phyloP scores from a whole-genome alignment of 1,140 invertebrate species.

The Piezodorus guildinii region DNA sequence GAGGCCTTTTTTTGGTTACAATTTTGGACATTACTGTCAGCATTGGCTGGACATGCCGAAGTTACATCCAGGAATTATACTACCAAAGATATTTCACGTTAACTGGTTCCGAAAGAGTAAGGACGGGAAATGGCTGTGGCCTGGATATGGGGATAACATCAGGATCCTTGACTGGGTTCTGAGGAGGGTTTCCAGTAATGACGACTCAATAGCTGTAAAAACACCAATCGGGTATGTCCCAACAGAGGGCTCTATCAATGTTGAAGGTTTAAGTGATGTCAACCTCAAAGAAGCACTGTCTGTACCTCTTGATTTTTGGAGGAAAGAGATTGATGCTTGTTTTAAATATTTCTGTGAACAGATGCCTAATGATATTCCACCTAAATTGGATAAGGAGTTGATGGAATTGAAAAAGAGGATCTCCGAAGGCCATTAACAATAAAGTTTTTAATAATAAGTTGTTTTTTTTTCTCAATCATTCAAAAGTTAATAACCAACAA shows the following conservation, averaged over 20 bases:
- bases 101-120: slow-evolving; percentile 92
- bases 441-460: too few species aligned
- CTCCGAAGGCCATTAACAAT: too few species aligned
- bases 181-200: slow-evolving; percentile 49
- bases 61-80: slow-evolving; percentile 39
- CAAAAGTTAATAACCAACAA: too few species aligned
- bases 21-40: slow-evolving; percentile 88
- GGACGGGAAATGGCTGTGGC: slow-evolving; percentile 78
- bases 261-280: slow-evolving; percentile 57
- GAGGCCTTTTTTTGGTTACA: slow-evolving; percentile 99
- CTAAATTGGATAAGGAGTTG: slow-evolving; percentile 61
- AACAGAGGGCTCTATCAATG: slow-evolving; percentile 47
- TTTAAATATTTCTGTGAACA: slow-evolving; percentile 85
- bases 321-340: slow-evolving; percentile 66
- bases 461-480: too few species aligned
- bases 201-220: slow-evolving; percentile 42
- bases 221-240: slow-evolving; percentile 59
- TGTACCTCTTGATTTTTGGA: slow-evolving; percentile 86
- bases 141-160: slow-evolving; percentile 93
- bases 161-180: slow-evolving; percentile 92
- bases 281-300: slow-evolving; percentile 73
- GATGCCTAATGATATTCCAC: slow-evolving; percentile 76
- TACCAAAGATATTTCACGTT: slow-evolving; percentile 93
- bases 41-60: slow-evolving; percentile 88
- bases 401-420: slow-evolving; percentile 30